phyloP scores from a whole-genome alignment of 1,140 invertebrate species.

The Drosophila suzukii region DNA sequence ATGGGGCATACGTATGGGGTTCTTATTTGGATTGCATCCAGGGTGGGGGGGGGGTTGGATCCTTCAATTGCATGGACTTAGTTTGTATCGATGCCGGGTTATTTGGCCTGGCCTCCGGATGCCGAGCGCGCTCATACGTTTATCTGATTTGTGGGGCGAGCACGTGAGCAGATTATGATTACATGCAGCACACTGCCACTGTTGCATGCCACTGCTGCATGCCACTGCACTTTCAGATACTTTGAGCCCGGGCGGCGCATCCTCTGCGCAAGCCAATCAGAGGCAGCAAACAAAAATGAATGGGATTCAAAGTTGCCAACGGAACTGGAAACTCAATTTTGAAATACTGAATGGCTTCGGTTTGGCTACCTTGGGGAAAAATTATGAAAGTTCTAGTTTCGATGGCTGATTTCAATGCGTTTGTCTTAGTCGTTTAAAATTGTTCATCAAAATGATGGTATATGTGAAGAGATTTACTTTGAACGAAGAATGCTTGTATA shows the following conservation, averaged over 20 bases:
- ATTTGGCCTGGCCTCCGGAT: background rate
- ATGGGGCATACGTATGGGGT: conserved; percentile 34
- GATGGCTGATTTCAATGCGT: background rate
- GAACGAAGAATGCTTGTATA: too few species aligned
- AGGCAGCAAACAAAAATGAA: conserved; percentile 32
- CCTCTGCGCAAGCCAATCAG: conserved; percentile 35
- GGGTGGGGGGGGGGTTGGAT: background rate
- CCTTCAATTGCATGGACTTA: background rate
- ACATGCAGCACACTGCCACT: conserved; percentile 20
- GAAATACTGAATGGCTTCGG: background rate
- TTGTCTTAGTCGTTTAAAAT: background rate
- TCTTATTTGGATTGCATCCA: conserved; percentile 28
- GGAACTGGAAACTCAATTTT: conserved; percentile 14
- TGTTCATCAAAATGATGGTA: too few species aligned
- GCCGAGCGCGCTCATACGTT: conserved; percentile 11
- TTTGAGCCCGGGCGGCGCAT: conserved; percentile 20
- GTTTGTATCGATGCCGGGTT: conserved; percentile 28
- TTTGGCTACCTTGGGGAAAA: background rate
- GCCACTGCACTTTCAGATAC: conserved; percentile 15
- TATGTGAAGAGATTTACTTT: too few species aligned
- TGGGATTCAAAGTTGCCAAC: conserved; percentile 12
- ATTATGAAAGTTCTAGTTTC: background rate
- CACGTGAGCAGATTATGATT: conserved; percentile 74
- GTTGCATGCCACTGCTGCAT: conserved; percentile 7
- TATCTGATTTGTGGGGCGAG: conserved; percentile 45